These are phyloP conservation scores for Eurytoma californica DNA, from an alignment of 2,888 invertebrate genomes.

Conservation along the genomic window DNA sequence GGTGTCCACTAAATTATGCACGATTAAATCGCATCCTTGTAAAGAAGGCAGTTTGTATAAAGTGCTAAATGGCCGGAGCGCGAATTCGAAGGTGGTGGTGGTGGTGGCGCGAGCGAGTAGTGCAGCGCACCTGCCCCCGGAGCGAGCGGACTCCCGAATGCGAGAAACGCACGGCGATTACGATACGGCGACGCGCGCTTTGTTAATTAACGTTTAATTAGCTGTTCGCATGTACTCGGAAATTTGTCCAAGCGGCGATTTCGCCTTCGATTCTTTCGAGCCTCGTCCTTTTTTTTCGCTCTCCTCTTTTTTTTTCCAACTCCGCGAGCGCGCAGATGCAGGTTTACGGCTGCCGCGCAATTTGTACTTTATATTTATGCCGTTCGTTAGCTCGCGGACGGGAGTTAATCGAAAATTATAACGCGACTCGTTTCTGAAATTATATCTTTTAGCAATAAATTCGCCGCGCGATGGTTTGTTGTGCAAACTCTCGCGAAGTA, in stretches of 20 bases:
- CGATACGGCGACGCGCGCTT: slow-evolving; percentile 13
- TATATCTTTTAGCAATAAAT: no score
- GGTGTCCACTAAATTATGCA: slow-evolving; percentile 54
- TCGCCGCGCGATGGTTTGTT: no score
- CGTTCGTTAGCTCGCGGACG: not conserved
- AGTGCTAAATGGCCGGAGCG: slow-evolving; percentile 43
- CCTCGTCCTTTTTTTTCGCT: not conserved
- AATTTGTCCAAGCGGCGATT: slow-evolving; percentile 41
- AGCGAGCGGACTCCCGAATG: slow-evolving; percentile 24
- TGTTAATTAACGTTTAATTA: slow-evolving; percentile 53
- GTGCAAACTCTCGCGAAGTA: no score
- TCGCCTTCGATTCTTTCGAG: not conserved
- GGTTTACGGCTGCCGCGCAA: slow-evolving; percentile 5
- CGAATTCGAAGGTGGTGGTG: not conserved
- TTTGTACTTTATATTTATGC: slow-evolving; percentile 3
- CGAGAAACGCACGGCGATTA: slow-evolving; percentile 25
- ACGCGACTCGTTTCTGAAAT: not conserved
- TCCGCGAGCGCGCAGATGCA: slow-evolving; percentile 12
- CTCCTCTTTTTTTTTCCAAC: not conserved
- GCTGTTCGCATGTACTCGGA: slow-evolving; percentile 41
- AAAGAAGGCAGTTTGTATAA: slow-evolving; percentile 32
- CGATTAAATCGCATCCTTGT: slow-evolving; percentile 54
- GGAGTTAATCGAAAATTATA: slow-evolving; percentile 1
- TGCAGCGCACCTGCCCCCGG: not conserved
- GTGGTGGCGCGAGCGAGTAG: no score